These are phyloP conservation scores for Moxostoma hubbsi DNA, from an alignment of 2,797 vertebrate species.

Conservation along the genomic window DNA sequence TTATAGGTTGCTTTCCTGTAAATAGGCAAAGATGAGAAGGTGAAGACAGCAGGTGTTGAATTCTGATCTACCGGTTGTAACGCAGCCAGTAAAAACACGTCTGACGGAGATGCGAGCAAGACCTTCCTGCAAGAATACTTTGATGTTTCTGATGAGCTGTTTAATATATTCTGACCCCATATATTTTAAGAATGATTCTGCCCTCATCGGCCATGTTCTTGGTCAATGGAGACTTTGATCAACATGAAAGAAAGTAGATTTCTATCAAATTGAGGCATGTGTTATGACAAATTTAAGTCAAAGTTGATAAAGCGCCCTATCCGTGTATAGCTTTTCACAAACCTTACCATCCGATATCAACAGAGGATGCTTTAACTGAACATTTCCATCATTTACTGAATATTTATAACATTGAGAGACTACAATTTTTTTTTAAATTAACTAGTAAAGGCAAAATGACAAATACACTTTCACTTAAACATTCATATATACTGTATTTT, in stretches of 20 bases:
- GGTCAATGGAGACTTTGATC: not conserved
- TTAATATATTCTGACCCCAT: slow-evolving; percentile 2
- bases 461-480: too few species aligned
- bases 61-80: slow-evolving; percentile 20
- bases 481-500: too few species aligned
- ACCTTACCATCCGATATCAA: too few species aligned
- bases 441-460: too few species aligned
- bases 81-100: slow-evolving; percentile 17
- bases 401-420: too few species aligned
- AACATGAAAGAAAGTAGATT: slow-evolving; percentile 14
- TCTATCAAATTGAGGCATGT: not conserved
- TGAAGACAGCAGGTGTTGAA: slow-evolving; percentile 52
- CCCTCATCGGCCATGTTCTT: not conserved
- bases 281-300: not conserved
- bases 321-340: not conserved
- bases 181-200: not conserved
- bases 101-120: not conserved
- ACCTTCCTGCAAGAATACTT: not conserved
- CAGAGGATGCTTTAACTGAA: too few species aligned
- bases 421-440: too few species aligned
- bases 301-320: not conserved
- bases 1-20: slow-evolving; percentile 53
- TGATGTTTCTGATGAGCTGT: slow-evolving; percentile 6
- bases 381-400: too few species aligned
- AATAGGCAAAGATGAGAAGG: slow-evolving; percentile 54